Base-by-base conservation (phyloP, 2,888 invertebrate genomes). In the Abrostola triplasia region DNA sequence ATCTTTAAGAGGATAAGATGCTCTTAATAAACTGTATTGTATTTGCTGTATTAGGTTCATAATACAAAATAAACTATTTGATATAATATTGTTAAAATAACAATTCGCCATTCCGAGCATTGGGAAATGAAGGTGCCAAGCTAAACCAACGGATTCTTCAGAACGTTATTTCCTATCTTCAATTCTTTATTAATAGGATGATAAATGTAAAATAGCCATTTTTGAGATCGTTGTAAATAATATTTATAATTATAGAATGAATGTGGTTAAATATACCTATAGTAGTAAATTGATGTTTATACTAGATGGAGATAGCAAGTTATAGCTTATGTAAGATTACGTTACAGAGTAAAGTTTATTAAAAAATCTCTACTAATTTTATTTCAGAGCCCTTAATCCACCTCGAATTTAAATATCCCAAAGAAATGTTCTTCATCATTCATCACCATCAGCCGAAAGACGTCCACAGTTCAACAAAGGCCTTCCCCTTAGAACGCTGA, bases 271-370 rank as follows among this genome's bases (percentile, higher is more conserved):
- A 70, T 61, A 73, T 60, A 24, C 1, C 24, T 24, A 64, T 66
- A 68, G 84, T 84, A 84, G 81, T 70, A 71, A 73, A 83, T 88
- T 81, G 85, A 89, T 88, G 86, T 88, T 86, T 81, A 85, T 86
- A 77, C 74, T 85, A 88, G 85, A 80, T 68, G 73, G 67, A 75
- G 73, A 70, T 79, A 77, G 79, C 53, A 70, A 63, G 36, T 63
- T 70, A 71, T 79, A 77, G 76, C 69, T 67, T 79, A 77, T 83
- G 70, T 84, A 85, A 83, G 75, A 78, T 73, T 79, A 83, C 67
- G 81, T 83, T 88, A 83, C 87, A 85, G 85, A 88, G 84, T 86
- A 84, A 86, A 85, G 73, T 86, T 88, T 82, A 84, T 75, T 81
- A 85, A 76, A 52, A 68, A 44, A 56, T 42, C 0, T 6, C 24